phyloP scores from a whole-genome alignment of 1,140 invertebrate species.

The Rhopalosiphum maidis region DNA sequence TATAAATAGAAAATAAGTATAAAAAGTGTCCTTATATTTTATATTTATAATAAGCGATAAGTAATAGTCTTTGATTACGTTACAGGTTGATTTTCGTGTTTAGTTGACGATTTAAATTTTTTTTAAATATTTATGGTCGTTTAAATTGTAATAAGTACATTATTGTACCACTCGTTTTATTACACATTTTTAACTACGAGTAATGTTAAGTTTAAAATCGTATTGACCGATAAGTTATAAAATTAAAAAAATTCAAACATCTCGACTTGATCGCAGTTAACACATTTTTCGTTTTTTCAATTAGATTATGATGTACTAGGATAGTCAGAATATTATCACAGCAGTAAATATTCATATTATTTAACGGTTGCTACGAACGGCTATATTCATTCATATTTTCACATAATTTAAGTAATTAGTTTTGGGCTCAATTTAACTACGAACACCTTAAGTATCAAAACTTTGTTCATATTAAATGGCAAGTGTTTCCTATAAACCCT shows the following conservation, averaged over 20 bases:
- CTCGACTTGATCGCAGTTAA: background rate
- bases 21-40: background rate
- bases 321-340: background rate
- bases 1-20: background rate
- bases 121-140: background rate
- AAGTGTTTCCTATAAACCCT: slow-evolving; percentile 25
- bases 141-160: background rate
- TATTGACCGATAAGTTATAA: background rate
- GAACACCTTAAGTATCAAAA: slow-evolving; percentile 16
- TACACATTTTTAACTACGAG: background rate
- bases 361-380: too few relatives aligned
- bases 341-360: too few relatives aligned
- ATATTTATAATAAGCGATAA: background rate
- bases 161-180: background rate
- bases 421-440: background rate
- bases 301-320: background rate
- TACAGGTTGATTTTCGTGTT: background rate
- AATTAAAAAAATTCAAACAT: background rate
- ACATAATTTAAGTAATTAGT: background rate
- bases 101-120: background rate
- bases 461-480: background rate
- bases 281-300: background rate
- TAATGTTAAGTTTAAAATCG: background rate
- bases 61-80: background rate
- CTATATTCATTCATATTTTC: background rate